phyloP scores from a whole-genome alignment of 2,888 invertebrate species.

The Pristionchus arcanus region DNA sequence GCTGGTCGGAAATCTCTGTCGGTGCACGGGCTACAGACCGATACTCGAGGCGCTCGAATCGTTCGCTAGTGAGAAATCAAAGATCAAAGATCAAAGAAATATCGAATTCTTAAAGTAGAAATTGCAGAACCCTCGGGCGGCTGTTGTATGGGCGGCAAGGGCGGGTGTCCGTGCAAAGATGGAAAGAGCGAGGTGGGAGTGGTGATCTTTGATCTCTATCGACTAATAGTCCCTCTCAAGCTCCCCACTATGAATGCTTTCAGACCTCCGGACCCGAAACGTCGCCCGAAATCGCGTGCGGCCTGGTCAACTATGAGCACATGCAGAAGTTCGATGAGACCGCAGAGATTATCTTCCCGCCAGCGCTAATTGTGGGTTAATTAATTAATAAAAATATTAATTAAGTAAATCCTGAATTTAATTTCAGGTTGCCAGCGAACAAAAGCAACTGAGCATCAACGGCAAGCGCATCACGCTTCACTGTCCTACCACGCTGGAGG shows the following conservation, averaged over 20 bases:
- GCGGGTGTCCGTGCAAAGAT: constrained; percentile 55
- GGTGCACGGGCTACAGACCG: constrained; percentile 94
- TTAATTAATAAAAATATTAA: constrained; percentile 31
- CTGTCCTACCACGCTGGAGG: constrained; percentile 57
- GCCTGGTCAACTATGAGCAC: constrained; percentile 71
- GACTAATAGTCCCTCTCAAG: too few species aligned
- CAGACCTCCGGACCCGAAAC: constrained; percentile 56
- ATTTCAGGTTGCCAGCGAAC: background rate
- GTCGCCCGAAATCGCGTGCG: background rate
- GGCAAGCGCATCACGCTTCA: background rate
- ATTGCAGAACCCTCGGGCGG: constrained; percentile 22
- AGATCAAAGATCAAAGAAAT: background rate
- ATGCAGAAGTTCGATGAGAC: constrained; percentile 84
- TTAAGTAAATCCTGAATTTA: background rate
- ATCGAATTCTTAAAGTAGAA: background rate
- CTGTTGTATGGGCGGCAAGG: constrained; percentile 47
- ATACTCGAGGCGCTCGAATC: constrained; percentile 90
- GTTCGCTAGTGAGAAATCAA: constrained; percentile 58
- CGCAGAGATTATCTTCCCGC: constrained; percentile 93
- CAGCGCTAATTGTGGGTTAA: constrained; percentile 86
- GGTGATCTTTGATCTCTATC: constrained; percentile 7
- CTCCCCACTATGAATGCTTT: constrained; percentile 28
- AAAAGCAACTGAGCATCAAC: background rate
- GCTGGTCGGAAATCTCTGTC: constrained; percentile 86
- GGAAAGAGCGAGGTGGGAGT: constrained; percentile 21